Evolutionary conservation across 1,140 invertebrate genomes (phyloP).

Genomic region (Diachasma alloeum): DNA sequence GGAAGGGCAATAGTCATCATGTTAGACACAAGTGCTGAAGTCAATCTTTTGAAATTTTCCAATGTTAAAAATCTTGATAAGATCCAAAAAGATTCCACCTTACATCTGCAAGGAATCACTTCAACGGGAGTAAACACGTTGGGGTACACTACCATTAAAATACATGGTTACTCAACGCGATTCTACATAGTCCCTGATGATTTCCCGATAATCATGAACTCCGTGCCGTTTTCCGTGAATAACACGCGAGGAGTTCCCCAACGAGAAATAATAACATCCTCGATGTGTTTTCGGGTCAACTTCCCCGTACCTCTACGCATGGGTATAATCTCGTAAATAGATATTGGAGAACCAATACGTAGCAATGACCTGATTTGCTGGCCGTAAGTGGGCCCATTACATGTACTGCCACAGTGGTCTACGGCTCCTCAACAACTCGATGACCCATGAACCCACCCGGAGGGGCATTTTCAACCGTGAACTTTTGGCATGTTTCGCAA

Average conservation of each 20-base stretch:
- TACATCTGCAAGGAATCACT: too few relatives aligned
- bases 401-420: not conserved
- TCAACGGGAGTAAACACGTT: too few relatives aligned
- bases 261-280: not conserved
- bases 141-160: too few relatives aligned
- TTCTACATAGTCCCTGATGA: too few relatives aligned
- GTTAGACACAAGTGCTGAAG: too few relatives aligned
- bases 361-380: not conserved
- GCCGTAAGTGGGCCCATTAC: not conserved
- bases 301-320: not conserved
- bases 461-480: slow-evolving; percentile 15
- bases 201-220: slow-evolving; percentile 51
- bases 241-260: too few relatives aligned
- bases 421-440: slow-evolving; percentile 22
- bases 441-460: slow-evolving; percentile 25
- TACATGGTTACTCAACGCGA: too few relatives aligned
- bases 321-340: not conserved
- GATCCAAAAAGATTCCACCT: too few relatives aligned
- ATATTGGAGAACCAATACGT: not conserved
- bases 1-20: too few relatives aligned
- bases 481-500: slow-evolving; percentile 25
- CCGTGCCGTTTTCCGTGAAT: slow-evolving; percentile 35
- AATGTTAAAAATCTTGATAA: too few relatives aligned
- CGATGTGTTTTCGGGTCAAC: not conserved
- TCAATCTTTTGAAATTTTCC: too few relatives aligned